Conservation (phyloP, 2,113 vertebrate genomes). For the Callorhinus ursinus region DNA sequence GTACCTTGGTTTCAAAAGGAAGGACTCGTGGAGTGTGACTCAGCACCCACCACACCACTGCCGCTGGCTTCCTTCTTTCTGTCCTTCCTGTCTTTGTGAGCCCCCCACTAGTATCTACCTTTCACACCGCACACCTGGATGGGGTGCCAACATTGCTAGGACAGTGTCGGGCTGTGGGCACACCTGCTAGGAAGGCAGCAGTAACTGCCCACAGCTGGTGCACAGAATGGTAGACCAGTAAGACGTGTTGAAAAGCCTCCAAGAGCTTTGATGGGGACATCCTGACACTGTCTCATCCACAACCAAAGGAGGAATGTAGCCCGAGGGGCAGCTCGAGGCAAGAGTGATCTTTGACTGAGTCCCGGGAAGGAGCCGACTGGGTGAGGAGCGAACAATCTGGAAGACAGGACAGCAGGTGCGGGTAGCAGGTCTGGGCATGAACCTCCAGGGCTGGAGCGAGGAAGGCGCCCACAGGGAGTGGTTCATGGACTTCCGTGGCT, state of each 20-base stretch:
- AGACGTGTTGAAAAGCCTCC: neutral
- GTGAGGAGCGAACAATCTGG: no score
- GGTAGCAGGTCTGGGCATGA: no score
- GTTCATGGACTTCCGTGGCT: accelerated
- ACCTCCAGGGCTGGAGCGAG: neutral
- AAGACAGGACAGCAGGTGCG: no score
- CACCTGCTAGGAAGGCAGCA: neutral
- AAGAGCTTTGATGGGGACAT: neutral
- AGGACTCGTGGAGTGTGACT: accelerated
- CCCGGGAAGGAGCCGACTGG: neutral
- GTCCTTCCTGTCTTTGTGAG: neutral
- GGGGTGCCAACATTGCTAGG: neutral
- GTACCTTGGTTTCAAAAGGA: neutral
- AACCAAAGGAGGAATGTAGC: neutral
- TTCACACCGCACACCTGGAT: neutral
- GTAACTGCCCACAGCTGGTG: neutral
- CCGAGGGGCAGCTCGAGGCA: neutral
- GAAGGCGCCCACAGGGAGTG: neutral
- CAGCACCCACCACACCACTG: no score
- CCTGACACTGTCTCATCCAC: neutral
- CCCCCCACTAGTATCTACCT: no score
- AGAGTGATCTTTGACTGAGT: neutral
- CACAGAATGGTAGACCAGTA: neutral
- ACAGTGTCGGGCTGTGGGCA: neutral
- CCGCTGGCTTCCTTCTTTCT: neutral